Evolutionary conservation across 2,797 vertebrate species (phyloP).

Genomic region (Gambusia yucatana): DNA sequence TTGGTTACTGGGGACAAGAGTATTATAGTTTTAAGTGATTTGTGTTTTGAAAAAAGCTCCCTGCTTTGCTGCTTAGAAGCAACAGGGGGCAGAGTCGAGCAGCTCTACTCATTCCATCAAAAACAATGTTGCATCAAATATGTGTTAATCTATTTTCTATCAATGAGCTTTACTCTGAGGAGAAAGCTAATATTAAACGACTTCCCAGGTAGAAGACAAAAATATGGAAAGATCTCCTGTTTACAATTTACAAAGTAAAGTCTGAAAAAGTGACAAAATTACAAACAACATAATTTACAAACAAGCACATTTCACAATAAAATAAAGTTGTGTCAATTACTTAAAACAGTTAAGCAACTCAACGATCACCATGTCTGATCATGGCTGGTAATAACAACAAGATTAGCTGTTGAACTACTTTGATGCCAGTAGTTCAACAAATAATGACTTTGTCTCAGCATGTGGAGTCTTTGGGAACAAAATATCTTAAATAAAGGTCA

Average conservation of each 20-base stretch:
- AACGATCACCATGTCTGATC: not conserved
- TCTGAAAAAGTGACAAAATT: not conserved
- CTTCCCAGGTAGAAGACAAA: not conserved
- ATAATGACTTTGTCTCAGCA: slow-evolving; percentile 2
- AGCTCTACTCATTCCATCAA: not conserved
- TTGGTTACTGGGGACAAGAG: not conserved
- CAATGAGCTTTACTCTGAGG: no score
- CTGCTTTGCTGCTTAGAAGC: slow-evolving; percentile 3
- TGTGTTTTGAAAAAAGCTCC: not conserved
- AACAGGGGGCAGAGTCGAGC: slow-evolving; percentile 6
- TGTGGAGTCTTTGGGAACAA: not conserved
- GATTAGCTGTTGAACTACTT: slow-evolving; percentile 30
- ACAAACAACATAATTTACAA: not conserved
- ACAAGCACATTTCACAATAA: not conserved
- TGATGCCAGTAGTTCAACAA: slow-evolving; percentile 8
- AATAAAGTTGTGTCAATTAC: not conserved
- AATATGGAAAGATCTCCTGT: not conserved
- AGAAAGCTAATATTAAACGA: not conserved
- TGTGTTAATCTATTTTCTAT: not conserved
- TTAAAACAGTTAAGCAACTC: not conserved
- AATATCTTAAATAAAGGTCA: not conserved
- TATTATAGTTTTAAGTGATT: not conserved
- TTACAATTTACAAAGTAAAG: not conserved
- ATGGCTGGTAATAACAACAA: slow-evolving; percentile 1
- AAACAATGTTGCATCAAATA: not conserved